Base-by-base conservation (phyloP, 2,888 invertebrate genomes). In the Leptogaster cylindrica region DNA sequence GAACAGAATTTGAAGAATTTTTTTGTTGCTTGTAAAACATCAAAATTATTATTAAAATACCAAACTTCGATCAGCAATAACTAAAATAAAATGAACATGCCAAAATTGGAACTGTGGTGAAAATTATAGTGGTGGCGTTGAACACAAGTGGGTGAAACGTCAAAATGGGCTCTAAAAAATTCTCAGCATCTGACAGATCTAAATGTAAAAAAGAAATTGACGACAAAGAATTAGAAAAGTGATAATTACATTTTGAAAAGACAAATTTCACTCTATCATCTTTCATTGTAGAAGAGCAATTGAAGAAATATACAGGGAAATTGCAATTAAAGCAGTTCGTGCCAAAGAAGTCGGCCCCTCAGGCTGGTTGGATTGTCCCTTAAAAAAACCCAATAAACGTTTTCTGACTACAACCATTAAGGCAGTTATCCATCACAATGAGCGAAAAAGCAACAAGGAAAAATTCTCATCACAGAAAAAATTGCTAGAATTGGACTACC, bases 251-350 rank as follows among this genome's bases (percentile, higher is more conserved):
- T 0, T 8, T 51, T 14, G 8, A 12, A 2, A 14, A 4, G 1
- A 2, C 12, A 25, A 3, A 28, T 14, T 4, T 2, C 12, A 51
- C 3, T 16, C 10, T 10, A 12, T 3, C 10, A 6, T 14, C 3
- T 27, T 44, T 27, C 27, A 28, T 65, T 79, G 66, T 74, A 85
- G 85, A 76, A 76, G 84, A 75, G 87, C 87, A 8, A 83, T 84
- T 46, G 84, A 85, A 74, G 87, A 87, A 77, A 79, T 87, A 52
- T 78, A 87, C 71, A 81, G 83, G 68, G 87, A 87, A 77, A 85
- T 87, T 8, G 83, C 84, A 39, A 83, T 84, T 76, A 86, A 85
- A 63, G 85, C 85, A 51, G 84, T 84, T 46, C 81, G 86, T 78
- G 86, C 86, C 31, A 84, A 85, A 78, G 81, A 84, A 68, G 81